A percentile compares a stretch with the other conserved stretches of the same genome.
Conservation (phyloP, 2,797 vertebrate genomes). For the Gambusia yucatana region DNA sequence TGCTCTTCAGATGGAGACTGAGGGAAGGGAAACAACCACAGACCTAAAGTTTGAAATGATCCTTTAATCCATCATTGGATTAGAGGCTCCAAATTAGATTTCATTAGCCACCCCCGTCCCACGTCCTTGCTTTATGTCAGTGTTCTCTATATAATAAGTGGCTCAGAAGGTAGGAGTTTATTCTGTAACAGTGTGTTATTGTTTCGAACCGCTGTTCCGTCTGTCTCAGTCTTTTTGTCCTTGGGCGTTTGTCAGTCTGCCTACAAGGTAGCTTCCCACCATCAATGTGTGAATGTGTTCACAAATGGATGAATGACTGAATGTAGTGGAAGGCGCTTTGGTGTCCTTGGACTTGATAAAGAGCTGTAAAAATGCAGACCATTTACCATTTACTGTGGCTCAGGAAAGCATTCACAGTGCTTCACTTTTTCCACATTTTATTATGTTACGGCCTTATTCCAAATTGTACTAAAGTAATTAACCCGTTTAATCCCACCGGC, state of each 20-base stretch:
- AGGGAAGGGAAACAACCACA: background rate
- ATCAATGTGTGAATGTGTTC: background rate
- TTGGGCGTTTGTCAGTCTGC: background rate
- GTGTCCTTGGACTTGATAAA: constrained; percentile 1
- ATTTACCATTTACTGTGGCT: background rate
- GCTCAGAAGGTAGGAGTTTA: background rate
- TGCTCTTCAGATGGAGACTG: background rate
- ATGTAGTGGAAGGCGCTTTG: background rate
- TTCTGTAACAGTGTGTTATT: background rate
- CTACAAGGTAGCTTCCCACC: background rate
- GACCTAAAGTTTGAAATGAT: background rate
- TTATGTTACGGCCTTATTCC: background rate
- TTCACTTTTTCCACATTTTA: background rate
- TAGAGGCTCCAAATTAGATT: background rate
- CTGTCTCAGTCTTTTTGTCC: background rate
- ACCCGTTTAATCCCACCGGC: too few relatives aligned
- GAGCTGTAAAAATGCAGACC: background rate
- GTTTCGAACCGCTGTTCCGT: background rate
- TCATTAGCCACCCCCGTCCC: background rate
- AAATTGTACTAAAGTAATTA: background rate
- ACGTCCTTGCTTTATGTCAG: background rate
- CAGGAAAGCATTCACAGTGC: background rate
- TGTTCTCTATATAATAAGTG: background rate
- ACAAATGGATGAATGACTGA: background rate
- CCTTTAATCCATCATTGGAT: background rate